phyloP scores from a whole-genome alignment of 2,113 vertebrate genomes.

The Talpa occidentalis region DNA sequence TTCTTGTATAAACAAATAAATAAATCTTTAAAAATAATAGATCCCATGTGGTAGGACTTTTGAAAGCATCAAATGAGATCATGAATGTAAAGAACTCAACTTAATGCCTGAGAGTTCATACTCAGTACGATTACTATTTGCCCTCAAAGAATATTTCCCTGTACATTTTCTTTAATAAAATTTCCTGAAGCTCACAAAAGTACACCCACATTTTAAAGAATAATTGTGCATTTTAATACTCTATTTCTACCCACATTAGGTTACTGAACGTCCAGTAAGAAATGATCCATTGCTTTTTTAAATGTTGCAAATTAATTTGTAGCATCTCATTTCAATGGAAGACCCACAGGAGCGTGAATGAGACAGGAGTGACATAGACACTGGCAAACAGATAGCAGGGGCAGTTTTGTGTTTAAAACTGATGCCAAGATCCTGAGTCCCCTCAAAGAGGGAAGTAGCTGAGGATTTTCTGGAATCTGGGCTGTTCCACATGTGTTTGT shows the following conservation, averaged over 20 bases:
- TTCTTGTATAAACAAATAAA: too few species aligned
- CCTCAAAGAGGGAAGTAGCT: neutral
- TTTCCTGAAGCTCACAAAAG: neutral
- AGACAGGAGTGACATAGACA: too few species aligned
- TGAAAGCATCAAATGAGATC: neutral
- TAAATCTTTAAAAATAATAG: too few species aligned
- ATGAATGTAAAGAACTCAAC: neutral
- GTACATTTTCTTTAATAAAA: neutral
- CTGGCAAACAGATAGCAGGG: too few species aligned
- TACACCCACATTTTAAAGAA: neutral
- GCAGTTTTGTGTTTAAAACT: fast-evolving
- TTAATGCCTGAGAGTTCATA: too few species aligned
- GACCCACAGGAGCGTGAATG: neutral
- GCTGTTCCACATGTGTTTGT: neutral
- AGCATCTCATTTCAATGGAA: neutral
- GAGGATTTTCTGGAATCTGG: neutral
- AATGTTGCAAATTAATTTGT: neutral
- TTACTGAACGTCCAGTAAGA: neutral
- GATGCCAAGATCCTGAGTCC: fast-evolving
- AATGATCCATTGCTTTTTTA: neutral
- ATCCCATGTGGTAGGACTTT: neutral
- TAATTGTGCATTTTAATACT: neutral
- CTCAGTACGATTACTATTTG: neutral
- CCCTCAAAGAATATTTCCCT: neutral
- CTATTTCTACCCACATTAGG: neutral